phyloP scores from a whole-genome alignment of 2,113 vertebrate genomes.

The Arenaria interpres region DNA sequence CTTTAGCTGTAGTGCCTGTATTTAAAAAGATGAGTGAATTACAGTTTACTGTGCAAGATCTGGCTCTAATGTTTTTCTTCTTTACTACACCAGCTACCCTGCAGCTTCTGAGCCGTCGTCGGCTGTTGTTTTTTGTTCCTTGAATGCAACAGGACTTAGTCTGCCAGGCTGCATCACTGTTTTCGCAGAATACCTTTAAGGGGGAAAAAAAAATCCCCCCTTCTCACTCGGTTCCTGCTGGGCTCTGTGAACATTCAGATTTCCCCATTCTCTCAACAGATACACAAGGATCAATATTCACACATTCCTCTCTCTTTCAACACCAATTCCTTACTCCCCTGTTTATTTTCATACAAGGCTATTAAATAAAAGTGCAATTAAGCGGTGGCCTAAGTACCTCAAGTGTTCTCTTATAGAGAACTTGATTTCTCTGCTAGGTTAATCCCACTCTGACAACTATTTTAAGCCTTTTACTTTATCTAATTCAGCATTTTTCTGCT shows the following conservation, averaged over 20 bases:
- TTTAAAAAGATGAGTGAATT: neutral
- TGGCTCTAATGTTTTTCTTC: neutral
- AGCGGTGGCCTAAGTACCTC: neutral
- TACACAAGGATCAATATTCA: neutral
- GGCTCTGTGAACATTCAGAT: neutral
- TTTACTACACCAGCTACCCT: neutral
- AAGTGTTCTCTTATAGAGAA: neutral
- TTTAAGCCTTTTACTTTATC: neutral
- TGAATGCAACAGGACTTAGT: constrained; percentile 1
- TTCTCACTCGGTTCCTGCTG: neutral
- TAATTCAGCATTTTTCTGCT: neutral
- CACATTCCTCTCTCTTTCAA: neutral
- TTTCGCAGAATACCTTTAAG: neutral
- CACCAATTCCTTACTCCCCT: neutral
- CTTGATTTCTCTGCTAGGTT: neutral
- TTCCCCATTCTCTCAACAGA: neutral
- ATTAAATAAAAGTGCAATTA: neutral
- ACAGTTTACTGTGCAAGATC: neutral
- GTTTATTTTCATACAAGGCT: neutral
- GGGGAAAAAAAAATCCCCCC: neutral
- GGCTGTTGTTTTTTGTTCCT: neutral
- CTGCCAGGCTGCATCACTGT: neutral
- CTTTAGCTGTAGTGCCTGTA: neutral
- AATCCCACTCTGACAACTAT: neutral
- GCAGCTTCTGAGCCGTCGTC: neutral